A percentile compares a stretch with the other conserved stretches of the same genome.
Evolutionary conservation across 2,888 invertebrate genomes (phyloP).

Genomic region (Eupithecia abbreviata): DNA sequence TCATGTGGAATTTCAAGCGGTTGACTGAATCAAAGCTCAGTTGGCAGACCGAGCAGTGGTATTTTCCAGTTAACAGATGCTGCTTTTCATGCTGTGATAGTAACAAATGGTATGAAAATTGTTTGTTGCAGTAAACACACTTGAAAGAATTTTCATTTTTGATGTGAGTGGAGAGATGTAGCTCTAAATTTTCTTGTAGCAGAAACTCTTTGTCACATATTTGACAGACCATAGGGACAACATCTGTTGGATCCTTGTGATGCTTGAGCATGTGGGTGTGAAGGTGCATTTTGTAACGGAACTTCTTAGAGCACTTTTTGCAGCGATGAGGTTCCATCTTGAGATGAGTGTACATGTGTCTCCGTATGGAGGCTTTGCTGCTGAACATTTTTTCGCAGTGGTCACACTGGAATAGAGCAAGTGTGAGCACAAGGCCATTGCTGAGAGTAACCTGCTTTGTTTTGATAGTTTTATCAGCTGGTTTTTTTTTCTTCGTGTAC

Average conservation of each 20-base stretch:
- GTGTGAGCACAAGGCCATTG: conserved; percentile 55
- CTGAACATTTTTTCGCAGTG: conserved; percentile 86
- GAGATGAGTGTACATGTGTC: conserved; percentile 87
- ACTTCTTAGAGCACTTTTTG: conserved; percentile 84
- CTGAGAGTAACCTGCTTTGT: conserved; percentile 51
- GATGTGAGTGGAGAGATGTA: conserved; percentile 89
- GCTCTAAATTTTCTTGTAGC: conserved; percentile 88
- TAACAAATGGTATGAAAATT: conserved; percentile 60
- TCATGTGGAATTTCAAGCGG: conserved; percentile 85
- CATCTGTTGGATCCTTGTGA: conserved; percentile 67
- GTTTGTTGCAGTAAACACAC: conserved; percentile 85
- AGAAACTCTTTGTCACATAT: conserved; percentile 91
- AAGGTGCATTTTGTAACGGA: conserved; percentile 86
- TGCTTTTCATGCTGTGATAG: conserved; percentile 88
- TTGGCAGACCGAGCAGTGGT: conserved; percentile 88
- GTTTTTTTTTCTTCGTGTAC: conserved; percentile 30
- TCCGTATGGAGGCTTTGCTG: conserved; percentile 86
- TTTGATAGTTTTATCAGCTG: conserved; percentile 36
- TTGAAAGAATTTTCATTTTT: conserved; percentile 79
- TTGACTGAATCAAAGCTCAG: conserved; percentile 87
- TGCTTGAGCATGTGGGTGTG: conserved; percentile 85
- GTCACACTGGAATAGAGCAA: conserved; percentile 76
- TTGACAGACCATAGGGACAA: conserved; percentile 84
- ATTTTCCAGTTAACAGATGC: conserved; percentile 89
- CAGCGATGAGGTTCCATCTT: conserved; percentile 86